Conservation (phyloP, 2,888 invertebrate species). For the Morpho deidamia region DNA sequence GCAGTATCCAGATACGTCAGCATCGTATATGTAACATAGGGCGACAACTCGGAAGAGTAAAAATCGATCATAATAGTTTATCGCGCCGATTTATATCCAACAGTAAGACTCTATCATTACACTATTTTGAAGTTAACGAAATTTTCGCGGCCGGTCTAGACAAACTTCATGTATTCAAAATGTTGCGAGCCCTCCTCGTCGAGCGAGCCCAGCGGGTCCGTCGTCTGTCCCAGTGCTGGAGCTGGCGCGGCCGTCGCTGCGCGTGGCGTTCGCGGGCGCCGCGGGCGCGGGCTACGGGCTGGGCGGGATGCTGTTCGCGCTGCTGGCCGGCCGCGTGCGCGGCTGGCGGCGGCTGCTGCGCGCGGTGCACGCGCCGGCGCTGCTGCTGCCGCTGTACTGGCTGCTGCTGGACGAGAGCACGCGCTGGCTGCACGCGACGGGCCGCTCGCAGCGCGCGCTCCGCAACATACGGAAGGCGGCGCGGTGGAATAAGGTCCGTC, state of each 20-base stretch:
- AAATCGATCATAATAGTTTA: too few relatives aligned
- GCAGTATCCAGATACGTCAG: too few relatives aligned
- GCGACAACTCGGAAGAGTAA: neutral
- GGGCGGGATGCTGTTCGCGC: slow-evolving; percentile 73
- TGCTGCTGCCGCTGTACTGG: slow-evolving; percentile 82
- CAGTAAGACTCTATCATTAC: too few relatives aligned
- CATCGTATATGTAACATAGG: neutral
- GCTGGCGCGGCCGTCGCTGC: slow-evolving; percentile 55
- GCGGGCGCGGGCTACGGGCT: slow-evolving; percentile 68
- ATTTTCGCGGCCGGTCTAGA: too few relatives aligned
- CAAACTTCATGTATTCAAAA: too few relatives aligned
- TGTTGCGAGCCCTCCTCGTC: too few relatives aligned
- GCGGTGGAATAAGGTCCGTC: slow-evolving; percentile 76
- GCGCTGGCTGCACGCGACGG: slow-evolving; percentile 85
- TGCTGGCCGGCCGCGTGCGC: slow-evolving; percentile 61
- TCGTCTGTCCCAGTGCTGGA: slow-evolving; percentile 48
- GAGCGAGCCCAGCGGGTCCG: too few relatives aligned
- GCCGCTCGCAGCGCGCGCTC: slow-evolving; percentile 75
- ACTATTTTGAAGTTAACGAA: too few relatives aligned
- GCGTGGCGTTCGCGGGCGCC: slow-evolving; percentile 59
- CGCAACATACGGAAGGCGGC: slow-evolving; percentile 80
- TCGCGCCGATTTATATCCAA: too few relatives aligned
- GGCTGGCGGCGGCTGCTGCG: slow-evolving; percentile 84
- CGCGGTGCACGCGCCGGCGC: slow-evolving; percentile 81
- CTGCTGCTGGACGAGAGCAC: slow-evolving; percentile 85